Conservation (phyloP, 2,113 vertebrate genomes). For the Laticauda laticaudata region DNA sequence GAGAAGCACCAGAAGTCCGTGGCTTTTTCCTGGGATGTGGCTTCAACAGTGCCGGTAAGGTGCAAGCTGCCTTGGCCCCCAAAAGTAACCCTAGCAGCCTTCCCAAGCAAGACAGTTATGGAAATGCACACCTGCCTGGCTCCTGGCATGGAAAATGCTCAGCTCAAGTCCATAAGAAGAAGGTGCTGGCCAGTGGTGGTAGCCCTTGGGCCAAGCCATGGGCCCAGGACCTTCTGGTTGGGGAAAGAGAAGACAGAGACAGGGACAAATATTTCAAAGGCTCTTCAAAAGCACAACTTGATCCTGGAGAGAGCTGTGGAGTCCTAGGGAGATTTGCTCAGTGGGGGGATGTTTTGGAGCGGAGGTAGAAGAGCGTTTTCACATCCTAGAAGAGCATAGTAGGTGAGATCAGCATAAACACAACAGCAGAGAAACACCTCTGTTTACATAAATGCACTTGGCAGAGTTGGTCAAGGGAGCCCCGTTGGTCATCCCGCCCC, state of each 20-base stretch:
- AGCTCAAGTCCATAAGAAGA: not conserved
- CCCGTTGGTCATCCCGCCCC: not conserved
- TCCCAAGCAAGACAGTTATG: not conserved
- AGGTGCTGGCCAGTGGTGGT: not conserved
- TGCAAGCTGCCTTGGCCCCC: too few species aligned
- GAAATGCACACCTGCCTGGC: not conserved
- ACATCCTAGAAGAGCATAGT: not conserved
- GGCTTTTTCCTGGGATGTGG: constrained; percentile 96
- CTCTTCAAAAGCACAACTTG: not conserved
- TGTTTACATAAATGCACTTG: not conserved
- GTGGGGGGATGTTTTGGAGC: not conserved
- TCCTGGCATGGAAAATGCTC: not conserved
- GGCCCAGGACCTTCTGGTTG: not conserved
- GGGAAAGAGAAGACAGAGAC: not conserved
- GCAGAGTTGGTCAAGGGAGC: not conserved
- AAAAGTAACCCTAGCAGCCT: not conserved
- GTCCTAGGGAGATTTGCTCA: not conserved
- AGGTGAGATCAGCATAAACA: not conserved
- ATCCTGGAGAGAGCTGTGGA: not conserved
- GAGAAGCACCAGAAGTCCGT: constrained; percentile 89
- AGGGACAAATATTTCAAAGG: not conserved
- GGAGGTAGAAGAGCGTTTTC: not conserved
- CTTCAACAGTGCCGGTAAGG: constrained; percentile 95
- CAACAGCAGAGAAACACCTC: not conserved
- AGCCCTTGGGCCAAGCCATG: not conserved